These are phyloP conservation scores for Thymelicus sylvestris DNA, from an alignment of 2,888 invertebrate genomes.

Conservation along the genomic window DNA sequence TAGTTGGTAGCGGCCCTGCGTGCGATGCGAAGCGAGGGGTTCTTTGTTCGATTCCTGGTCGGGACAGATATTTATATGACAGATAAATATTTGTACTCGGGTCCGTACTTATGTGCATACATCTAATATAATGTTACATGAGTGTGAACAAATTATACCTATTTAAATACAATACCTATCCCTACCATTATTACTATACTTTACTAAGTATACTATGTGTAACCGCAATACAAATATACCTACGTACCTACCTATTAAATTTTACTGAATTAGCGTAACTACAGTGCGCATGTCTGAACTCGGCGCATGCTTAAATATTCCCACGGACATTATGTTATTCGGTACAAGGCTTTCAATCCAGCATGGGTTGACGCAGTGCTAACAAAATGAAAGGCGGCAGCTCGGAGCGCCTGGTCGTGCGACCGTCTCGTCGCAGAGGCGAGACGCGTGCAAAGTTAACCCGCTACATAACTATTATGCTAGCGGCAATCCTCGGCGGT, in stretches of 20 bases:
- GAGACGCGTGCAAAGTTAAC: slow-evolving; percentile 75
- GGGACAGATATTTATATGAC: too few species aligned
- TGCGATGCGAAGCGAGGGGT: too few species aligned
- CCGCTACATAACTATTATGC: slow-evolving; percentile 73
- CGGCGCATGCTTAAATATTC: slow-evolving; percentile 67
- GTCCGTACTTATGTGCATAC: too few species aligned
- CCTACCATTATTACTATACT: too few species aligned
- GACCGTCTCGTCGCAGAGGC: slow-evolving; percentile 69
- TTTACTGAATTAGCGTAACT: slow-evolving; percentile 27
- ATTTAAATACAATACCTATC: too few species aligned
- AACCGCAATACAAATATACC: slow-evolving; percentile 3
- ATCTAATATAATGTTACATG: too few species aligned
- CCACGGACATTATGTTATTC: slow-evolving; percentile 44
- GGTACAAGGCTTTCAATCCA: slow-evolving; percentile 60
- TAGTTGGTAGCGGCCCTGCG: too few species aligned
- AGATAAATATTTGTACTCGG: too few species aligned
- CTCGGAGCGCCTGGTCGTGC: slow-evolving; percentile 75
- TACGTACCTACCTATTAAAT: slow-evolving; percentile 1
- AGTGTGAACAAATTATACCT: too few species aligned
- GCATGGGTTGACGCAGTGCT: slow-evolving; percentile 78
- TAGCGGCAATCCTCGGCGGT: slow-evolving; percentile 75
- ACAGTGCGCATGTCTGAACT: slow-evolving; percentile 45
- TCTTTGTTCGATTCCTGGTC: too few species aligned
- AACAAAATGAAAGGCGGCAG: slow-evolving; percentile 77
- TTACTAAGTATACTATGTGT: too few species aligned